Percentiles rank a stretch among this genome's conserved stretches.
Evolutionary conservation across 2,797 vertebrate genomes (phyloP).

Genomic region (Coreius guichenoti): DNA sequence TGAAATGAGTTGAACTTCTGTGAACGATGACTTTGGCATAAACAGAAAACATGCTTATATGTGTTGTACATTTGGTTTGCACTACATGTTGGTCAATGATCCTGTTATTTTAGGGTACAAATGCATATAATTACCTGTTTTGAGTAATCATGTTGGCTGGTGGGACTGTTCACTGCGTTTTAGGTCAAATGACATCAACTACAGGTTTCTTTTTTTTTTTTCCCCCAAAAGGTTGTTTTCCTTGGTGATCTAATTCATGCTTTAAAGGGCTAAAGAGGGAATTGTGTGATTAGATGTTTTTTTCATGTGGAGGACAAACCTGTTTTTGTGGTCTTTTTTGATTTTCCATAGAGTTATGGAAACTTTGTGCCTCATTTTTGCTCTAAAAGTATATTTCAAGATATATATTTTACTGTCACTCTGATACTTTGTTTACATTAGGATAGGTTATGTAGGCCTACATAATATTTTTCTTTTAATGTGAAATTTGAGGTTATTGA

Average conservation of each 20-base stretch:
- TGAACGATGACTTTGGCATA: not conserved
- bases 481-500: not conserved
- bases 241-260: not conserved
- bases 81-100: conserved; percentile 5
- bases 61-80: not conserved
- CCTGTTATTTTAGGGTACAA: not conserved
- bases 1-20: not conserved
- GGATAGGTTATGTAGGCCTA: not conserved
- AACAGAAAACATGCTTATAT: not conserved
- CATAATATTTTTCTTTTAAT: not conserved
- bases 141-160: not conserved
- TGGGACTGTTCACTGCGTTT: not conserved
- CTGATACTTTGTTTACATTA: not conserved
- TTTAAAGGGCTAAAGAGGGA: not conserved
- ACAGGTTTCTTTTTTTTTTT: not conserved
- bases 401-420: not conserved
- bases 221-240: not conserved
- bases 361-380: not conserved
- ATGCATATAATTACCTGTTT: not conserved
- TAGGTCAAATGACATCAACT: not conserved
- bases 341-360: not conserved
- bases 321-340: not conserved
- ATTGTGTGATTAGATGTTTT: not conserved
- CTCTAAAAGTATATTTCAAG: not conserved
- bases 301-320: not conserved